phyloP scores from a whole-genome alignment of 2,113 vertebrate genomes.

The Eurypyga helias region DNA sequence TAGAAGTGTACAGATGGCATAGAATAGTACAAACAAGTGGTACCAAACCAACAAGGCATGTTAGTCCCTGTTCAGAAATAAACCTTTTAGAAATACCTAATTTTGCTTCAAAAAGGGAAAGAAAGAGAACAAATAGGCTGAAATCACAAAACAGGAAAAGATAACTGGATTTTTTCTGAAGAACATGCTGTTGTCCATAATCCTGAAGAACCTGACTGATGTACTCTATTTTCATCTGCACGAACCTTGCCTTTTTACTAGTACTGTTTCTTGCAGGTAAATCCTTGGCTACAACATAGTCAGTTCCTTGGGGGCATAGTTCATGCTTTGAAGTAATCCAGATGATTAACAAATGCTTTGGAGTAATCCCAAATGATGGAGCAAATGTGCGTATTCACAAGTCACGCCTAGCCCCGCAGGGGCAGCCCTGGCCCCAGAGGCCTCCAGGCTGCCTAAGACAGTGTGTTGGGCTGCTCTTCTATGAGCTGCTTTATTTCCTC shows the following conservation, averaged over 20 bases:
- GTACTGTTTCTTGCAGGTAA: background rate
- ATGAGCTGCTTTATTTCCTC: background rate
- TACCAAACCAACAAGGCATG: background rate
- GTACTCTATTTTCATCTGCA: background rate
- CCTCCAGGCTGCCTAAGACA: background rate
- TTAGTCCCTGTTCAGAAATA: background rate
- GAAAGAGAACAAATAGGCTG: background rate
- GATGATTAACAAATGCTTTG: background rate
- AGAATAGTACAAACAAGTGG: background rate
- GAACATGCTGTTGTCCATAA: background rate
- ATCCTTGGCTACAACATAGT: accelerated
- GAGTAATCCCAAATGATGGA: background rate
- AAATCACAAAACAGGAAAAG: background rate
- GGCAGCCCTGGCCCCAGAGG: background rate
- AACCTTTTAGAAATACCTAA: background rate
- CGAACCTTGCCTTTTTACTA: background rate
- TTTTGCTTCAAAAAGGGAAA: background rate
- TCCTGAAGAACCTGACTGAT: background rate
- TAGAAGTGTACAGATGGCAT: background rate
- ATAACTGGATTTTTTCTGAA: background rate
- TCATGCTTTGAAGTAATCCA: background rate
- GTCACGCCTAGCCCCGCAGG: accelerated
- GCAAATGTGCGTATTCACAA: background rate
- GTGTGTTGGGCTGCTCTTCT: background rate
- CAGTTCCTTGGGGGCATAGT: background rate